Base-by-base conservation (phyloP, 64 coral and sea anemone species). In the Stichodactyla mertensii region DNA sequence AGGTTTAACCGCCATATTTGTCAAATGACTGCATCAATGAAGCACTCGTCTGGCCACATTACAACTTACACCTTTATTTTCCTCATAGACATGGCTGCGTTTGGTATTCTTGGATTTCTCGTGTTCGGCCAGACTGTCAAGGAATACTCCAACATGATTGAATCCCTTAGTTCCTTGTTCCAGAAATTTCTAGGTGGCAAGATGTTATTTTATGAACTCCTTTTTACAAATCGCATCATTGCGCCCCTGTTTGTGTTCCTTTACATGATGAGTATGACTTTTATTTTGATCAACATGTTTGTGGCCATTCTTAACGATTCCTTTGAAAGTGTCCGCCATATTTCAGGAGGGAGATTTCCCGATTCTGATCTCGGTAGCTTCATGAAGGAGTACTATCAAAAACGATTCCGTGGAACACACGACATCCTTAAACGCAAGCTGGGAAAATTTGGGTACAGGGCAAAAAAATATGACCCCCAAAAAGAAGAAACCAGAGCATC, bases 281-380 rank as follows among this genome's bases (percentile, higher is more conserved):
- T 83, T 12, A 92, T 97, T 31, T 85, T 97, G 27, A 84, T 97
- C 36, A 97, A 97, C 88, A 97, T 97, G 94, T 97, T 97, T 71
- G 60, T 97, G 2, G 94, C 94, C 10, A 97, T 97, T 90, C 88
- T 97, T n/a, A 97, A 97, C 59, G 94, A 97, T 8, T 90, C 91
- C 18, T 97, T 93, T 19, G 94, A 93, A 3, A 93, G 83, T 26
- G 91, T 93, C 18, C 89, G 80, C 28, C 55, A 90, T 36, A 54
- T 97, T n/a, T 97, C 94, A 4, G 94, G 94, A 14, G 94, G 94
- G 0, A 97, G 61, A 80, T 97, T 97, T 52, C 88, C 88, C 2
- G 94, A 97, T 77, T 80, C 85, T 31, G 84, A 97, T 2, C 94
- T 93, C 52, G 94, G 94, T 54, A 57, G 16, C 52, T 97, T 97